A percentile compares a stretch with the other conserved stretches of the same genome.
Conservation (phyloP, 2,797 vertebrate species). For the Phaenicophaeus curvirostris region DNA sequence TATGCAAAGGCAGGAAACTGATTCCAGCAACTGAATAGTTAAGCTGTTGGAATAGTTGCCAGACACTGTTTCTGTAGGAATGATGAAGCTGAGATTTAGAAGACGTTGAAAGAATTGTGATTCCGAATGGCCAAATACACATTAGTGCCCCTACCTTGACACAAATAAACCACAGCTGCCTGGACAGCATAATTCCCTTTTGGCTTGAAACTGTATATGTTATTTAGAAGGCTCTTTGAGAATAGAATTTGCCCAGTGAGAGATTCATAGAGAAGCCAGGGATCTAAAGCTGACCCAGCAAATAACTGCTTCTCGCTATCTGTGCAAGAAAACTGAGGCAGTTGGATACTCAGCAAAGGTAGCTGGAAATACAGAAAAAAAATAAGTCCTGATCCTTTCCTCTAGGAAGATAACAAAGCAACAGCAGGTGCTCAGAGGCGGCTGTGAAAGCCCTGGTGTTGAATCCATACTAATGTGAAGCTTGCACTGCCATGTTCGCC, state of each 20-base stretch:
- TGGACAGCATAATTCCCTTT: conserved; percentile 69
- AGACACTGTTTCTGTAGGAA: conserved; percentile 70
- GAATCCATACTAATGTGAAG: background rate
- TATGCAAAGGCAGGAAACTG: background rate
- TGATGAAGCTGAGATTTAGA: conserved; percentile 72
- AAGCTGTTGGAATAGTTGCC: conserved; percentile 65
- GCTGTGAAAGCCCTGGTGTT: background rate
- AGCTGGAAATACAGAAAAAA: conserved; percentile 4
- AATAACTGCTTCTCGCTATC: conserved; percentile 39
- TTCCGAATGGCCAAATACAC: conserved; percentile 68
- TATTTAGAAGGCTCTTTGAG: conserved; percentile 70
- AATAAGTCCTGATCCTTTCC: background rate
- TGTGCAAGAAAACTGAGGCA: conserved; percentile 25
- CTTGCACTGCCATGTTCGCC: background rate
- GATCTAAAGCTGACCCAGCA: conserved; percentile 67
- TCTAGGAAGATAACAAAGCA: conserved; percentile 8
- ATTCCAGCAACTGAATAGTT: conserved; percentile 62
- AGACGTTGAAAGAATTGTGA: conserved; percentile 71
- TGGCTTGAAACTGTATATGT: conserved; percentile 66
- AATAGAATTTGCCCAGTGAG: conserved; percentile 59
- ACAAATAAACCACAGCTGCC: conserved; percentile 72
- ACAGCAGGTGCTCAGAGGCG: conserved; percentile 29
- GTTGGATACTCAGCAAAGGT: conserved; percentile 16
- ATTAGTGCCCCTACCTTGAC: conserved; percentile 71
- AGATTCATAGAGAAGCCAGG: conserved; percentile 61